Base-by-base conservation (phyloP, 1,140 invertebrate genomes). In the Leucophenga varia region DNA sequence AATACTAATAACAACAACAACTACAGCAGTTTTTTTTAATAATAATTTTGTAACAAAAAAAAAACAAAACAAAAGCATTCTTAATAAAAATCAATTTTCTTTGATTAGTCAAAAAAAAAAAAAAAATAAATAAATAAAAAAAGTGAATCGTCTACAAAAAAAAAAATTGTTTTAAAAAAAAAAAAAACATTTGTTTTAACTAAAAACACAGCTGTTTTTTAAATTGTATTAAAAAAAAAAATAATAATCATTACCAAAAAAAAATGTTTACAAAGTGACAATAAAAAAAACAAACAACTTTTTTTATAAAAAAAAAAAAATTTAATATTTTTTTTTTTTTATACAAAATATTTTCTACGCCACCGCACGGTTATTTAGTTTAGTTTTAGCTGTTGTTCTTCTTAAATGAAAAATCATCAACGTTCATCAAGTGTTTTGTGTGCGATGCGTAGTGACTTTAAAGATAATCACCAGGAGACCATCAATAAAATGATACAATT, bases 401-500 rank as follows among this genome's bases (percentile, higher is more conserved):
- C 52, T 60, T 65, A 65, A n/a, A 72, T 72, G 67, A 65, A 64
- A 72, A 68, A 71, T 68, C 57, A 69, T 58, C 53, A 65, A 55
- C n/a, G n/a, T n/a, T n/a, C n/a, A n/a, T 55, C 52, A 54, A 69
- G 55, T 54, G 61, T 73, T 61, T 55, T 70, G 70, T 70, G 70
- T 73, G 70, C 71, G 55, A 73, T 73, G 70, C 70, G 70, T 65
- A 73, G 70, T 73, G 70, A 73, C 63, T 73, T 73, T 47, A 73
- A 70, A 57, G 70, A 73, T 65, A 73, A 68, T 68, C 68, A 72
- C 61, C 60, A 71, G 68, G 70, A 73, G 61, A 73, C 70, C 54
- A 72, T 73, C 55, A 74, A 71, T 69, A 77, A 76, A 78, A 81
- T 80, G 80, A 79, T 80, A 77, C 79, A 79, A 75, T 81, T 81